These are phyloP conservation scores for Drosophila greeni DNA, from an alignment of 2,888 invertebrate species.

Conservation along the genomic window DNA sequence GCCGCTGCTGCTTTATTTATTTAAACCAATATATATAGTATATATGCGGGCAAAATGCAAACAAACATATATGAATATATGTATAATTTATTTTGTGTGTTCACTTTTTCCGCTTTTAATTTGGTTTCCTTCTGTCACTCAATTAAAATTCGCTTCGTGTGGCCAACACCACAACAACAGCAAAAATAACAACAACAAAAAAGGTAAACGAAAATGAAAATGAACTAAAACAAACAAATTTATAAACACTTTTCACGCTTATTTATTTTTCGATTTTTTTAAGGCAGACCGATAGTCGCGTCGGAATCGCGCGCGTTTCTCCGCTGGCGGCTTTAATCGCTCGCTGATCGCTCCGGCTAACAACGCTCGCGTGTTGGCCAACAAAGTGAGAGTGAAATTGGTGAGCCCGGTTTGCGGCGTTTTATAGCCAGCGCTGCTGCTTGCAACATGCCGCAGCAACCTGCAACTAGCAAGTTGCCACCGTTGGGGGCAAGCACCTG, in stretches of 20 bases:
- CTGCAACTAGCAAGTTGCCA: constrained; percentile 22
- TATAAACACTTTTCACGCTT: constrained; percentile 27
- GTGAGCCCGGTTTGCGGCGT: constrained; percentile 54
- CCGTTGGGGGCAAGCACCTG: constrained; percentile 66
- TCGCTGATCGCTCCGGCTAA: constrained; percentile 21
- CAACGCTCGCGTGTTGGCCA: constrained; percentile 54
- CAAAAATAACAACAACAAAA: constrained; percentile 19
- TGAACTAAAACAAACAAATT: constrained; percentile 37
- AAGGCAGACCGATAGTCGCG: constrained; percentile 31
- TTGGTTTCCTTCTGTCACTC: constrained; percentile 42
- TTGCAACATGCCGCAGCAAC: constrained; percentile 19
- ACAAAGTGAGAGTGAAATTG: constrained; percentile 76
- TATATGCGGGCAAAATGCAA: constrained; percentile 13
- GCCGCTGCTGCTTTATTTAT: constrained; percentile 22
- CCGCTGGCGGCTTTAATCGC: constrained; percentile 13
- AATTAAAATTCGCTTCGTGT: constrained; percentile 41
- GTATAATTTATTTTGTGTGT: constrained; percentile 19
- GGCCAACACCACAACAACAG: constrained; percentile 25
- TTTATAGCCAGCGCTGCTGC: constrained; percentile 60
- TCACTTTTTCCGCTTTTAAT: constrained; percentile 26
- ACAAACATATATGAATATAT: not conserved
- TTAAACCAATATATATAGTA: constrained; percentile 2
- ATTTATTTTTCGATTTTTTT: constrained; percentile 16
- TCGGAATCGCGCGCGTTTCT: constrained; percentile 32
- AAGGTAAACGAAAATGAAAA: not conserved